Base-by-base conservation (phyloP, 2,888 invertebrate genomes). In the Eupithecia tripunctaria region DNA sequence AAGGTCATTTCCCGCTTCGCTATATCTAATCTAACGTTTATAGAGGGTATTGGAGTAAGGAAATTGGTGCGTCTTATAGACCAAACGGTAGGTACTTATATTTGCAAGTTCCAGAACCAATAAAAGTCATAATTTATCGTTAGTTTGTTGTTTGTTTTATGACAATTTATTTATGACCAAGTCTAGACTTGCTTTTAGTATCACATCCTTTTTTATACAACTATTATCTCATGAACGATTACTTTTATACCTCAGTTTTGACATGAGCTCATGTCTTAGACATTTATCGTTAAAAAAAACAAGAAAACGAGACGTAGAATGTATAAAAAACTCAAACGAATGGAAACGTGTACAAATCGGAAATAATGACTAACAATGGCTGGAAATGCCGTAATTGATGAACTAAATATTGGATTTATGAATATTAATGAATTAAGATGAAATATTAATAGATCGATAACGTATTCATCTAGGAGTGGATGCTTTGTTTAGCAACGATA, bases 341-440 rank as follows among this genome's bases (percentile, higher is more conserved):
- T 74, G 74, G 74, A 69, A 41, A 68, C 56, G 56, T 68, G 25
- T 6, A 15, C 51, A n/a, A 51, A 29, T 71, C 71, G 41, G 71
- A 71, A 71, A 68, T 74, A 74, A 74, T 71, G 65, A 71, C 64
- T 69, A 25, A 68, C 74, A 68, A n/a, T 60, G 74, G 51, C 71
- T 66, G 65, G 51, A 71, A 74, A 74, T 74, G 47, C 65, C 71
- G 27, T 75, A 75, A 75, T 73, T 73, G 56, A 56, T 56, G 56
- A 56, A 56, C 56, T 56, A 25, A 56, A 14, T 25, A 56, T 56
- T 25, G 21, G 56, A 25, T 56, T 56, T 56, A 56, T 56, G 25
- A 25, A 25, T 25, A 56, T 56, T 14, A 56, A 25, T 56, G 25
- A 56, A 56, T 56, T 25, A 56, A 25, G 56, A 56, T 25, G 56